A percentile compares a stretch with the other conserved stretches of the same genome.
phyloP scores from a whole-genome alignment of 37 sponge, comb jelly and placozoan genomes.

The Halisarca cf. caerulea region DNA sequence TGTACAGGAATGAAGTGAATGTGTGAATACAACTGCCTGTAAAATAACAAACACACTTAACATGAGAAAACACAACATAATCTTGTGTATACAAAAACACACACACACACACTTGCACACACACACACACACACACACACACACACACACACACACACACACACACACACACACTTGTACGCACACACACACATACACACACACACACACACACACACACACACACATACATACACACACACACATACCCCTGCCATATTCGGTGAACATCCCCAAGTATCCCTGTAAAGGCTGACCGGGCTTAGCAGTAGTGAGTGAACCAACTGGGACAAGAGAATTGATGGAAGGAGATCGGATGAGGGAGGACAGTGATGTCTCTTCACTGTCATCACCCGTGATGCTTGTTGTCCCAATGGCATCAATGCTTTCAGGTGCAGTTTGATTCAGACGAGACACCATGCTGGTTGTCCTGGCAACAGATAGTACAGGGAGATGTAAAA shows the following conservation, averaged over 20 bases:
- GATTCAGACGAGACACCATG: background rate
- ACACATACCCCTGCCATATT: slow-evolving; percentile 32
- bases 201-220: too few species aligned
- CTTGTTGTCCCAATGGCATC: background rate
- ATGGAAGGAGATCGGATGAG: background rate
- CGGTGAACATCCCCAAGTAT: slow-evolving; percentile 47
- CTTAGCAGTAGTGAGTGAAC: slow-evolving; percentile 18
- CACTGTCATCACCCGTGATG: background rate
- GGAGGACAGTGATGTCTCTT: background rate
- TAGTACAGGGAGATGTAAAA: too few species aligned
- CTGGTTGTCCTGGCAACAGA: too few species aligned
- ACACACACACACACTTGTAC: too few species aligned
- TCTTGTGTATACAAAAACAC: too few species aligned
- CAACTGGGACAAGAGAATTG: background rate
- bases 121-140: background rate
- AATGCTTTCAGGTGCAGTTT: background rate
- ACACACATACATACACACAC: too few species aligned
- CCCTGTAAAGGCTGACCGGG: slow-evolving; percentile 21
- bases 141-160: too few species aligned
- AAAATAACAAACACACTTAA: background rate
- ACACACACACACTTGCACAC: too few species aligned
- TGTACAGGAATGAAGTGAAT: too few species aligned
- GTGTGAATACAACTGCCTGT: too few species aligned
- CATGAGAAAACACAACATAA: background rate
- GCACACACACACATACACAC: too few species aligned